Conservation (phyloP, 2,888 invertebrate genomes). For the Coronaproctus castanopsis region DNA sequence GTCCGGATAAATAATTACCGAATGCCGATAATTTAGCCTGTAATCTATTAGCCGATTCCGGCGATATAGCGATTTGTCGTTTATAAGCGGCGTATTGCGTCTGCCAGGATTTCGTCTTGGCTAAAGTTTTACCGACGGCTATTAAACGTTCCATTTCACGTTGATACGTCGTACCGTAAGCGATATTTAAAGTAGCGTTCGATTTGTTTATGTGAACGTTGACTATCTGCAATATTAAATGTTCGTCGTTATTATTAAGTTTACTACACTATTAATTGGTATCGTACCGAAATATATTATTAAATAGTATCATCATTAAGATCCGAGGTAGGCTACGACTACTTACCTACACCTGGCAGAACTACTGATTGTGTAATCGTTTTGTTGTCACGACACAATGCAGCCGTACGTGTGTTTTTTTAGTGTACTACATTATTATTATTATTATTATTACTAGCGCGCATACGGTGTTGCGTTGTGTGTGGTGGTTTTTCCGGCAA, state of each 20-base stretch:
- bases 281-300: not conserved
- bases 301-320: no score
- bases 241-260: not conserved
- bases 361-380: no score
- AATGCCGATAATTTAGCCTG: constrained; percentile 69
- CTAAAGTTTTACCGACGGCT: constrained; percentile 72
- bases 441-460: no score
- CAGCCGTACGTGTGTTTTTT: no score
- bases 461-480: no score
- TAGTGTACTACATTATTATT: no score
- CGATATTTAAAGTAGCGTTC: constrained; percentile 73
- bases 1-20: constrained; percentile 62
- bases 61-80: no score
- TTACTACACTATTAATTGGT: not conserved
- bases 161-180: constrained; percentile 83
- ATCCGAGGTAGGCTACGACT: no score
- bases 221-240: constrained; percentile 25
- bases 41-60: constrained; percentile 78
- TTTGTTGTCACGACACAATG: no score
- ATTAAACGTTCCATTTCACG: constrained; percentile 72
- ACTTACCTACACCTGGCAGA: no score
- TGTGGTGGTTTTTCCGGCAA: no score
- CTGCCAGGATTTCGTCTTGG: constrained; percentile 72
- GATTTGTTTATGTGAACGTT: constrained; percentile 81
- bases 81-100: constrained; percentile 17